Conservation (phyloP, 2,113 vertebrate species). For the Thunnus thynnus region DNA sequence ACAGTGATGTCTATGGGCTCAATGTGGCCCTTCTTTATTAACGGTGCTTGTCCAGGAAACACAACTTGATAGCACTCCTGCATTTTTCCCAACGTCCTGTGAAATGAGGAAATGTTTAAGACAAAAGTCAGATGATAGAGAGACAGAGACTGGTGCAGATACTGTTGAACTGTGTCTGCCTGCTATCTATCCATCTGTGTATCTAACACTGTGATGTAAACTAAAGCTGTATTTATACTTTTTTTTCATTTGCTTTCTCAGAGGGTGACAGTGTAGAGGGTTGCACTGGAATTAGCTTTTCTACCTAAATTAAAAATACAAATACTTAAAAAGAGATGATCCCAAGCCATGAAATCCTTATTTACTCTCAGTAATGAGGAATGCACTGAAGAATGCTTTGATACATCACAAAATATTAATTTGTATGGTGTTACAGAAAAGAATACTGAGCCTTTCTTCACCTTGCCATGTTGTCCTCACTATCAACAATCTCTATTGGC, state of each 20-base stretch:
- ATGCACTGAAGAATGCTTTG: not conserved
- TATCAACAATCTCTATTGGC: too few relatives aligned
- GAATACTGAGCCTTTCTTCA: too few relatives aligned
- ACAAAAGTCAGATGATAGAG: not conserved
- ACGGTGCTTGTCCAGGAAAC: conserved; percentile 88
- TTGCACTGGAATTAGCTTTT: too few relatives aligned
- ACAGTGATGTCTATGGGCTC: conserved; percentile 90
- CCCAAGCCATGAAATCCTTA: not conserved
- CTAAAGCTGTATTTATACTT: not conserved
- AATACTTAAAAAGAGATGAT: not conserved
- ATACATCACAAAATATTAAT: not conserved
- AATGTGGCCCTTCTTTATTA: conserved; percentile 91
- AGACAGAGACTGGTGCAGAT: not conserved
- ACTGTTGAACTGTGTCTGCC: not conserved
- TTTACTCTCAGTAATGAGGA: not conserved
- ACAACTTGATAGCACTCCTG: conserved; percentile 91
- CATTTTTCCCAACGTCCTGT: conserved; percentile 91
- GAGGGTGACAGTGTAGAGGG: too few relatives aligned
- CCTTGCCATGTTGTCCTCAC: too few relatives aligned
- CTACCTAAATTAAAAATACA: too few relatives aligned
- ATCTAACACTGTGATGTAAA: not conserved
- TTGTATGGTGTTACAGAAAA: not conserved
- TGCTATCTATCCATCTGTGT: not conserved
- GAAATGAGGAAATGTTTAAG: not conserved
- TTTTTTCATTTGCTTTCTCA: too few relatives aligned